phyloP scores from a whole-genome alignment of 2,888 invertebrate species.

The Dugesia japonica region DNA sequence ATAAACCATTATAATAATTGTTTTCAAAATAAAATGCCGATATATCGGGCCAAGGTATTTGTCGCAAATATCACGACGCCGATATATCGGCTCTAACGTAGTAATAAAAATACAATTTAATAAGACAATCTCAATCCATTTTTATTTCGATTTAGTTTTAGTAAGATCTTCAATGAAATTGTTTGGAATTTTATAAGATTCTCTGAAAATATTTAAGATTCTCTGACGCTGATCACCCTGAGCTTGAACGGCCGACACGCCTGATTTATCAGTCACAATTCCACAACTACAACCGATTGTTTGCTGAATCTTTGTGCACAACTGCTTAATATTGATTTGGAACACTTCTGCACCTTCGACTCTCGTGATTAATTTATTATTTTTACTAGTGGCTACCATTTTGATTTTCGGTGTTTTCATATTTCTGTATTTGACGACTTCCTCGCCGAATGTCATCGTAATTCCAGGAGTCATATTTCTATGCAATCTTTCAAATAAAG shows the following conservation, averaged over 20 bases:
- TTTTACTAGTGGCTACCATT: not conserved
- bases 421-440: not conserved
- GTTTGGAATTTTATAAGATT: not conserved
- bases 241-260: not conserved
- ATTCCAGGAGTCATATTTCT: conserved; percentile 10
- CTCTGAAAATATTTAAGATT: not conserved
- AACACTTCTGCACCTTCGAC: conserved; percentile 11
- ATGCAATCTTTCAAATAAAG: not conserved
- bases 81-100: too few relatives aligned
- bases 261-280: not conserved
- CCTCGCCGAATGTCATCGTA: not conserved
- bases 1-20: too few relatives aligned
- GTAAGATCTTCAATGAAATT: not conserved
- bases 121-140: not conserved
- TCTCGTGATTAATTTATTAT: not conserved
- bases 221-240: conserved; percentile 24
- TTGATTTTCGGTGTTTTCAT: not conserved
- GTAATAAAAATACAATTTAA: too few relatives aligned
- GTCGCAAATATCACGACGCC: too few relatives aligned
- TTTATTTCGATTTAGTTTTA: not conserved
- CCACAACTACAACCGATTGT: conserved; percentile 24
- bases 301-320: conserved; percentile 17
- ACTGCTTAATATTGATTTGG: not conserved
- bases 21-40: too few relatives aligned
- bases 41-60: too few relatives aligned